Evolutionary conservation across 2,113 vertebrate species (phyloP).

Genomic region (Cottus gobio): DNA sequence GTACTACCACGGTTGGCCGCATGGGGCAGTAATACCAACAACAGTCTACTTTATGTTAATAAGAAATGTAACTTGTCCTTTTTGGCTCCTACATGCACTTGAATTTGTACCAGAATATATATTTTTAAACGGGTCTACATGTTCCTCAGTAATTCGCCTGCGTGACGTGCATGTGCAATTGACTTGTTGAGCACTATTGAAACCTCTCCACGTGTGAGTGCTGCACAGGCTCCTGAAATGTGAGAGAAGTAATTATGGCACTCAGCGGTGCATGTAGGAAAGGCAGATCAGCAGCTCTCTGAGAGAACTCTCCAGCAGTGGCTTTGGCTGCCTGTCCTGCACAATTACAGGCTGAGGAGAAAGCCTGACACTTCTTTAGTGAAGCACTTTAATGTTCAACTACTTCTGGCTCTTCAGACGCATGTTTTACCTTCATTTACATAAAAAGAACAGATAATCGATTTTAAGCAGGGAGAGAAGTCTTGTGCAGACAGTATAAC

Average conservation of each 20-base stretch:
- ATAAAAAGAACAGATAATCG: neutral
- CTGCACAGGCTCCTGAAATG: slow-evolving; percentile 41
- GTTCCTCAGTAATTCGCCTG: neutral
- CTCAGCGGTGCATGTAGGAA: slow-evolving; percentile 57
- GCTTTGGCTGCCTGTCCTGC: slow-evolving; percentile 28
- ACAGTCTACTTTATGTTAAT: neutral
- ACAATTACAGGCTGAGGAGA: slow-evolving; percentile 57
- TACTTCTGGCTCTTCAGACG: neutral
- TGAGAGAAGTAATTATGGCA: slow-evolving; percentile 61
- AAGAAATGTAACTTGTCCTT: neutral
- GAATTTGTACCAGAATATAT: neutral
- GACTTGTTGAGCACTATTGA: slow-evolving; percentile 16
- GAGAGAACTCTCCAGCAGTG: slow-evolving; percentile 35
- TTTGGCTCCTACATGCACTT: neutral
- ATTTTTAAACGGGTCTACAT: neutral
- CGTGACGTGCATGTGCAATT: neutral
- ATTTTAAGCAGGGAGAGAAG: neutral
- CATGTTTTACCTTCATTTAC: slow-evolving; percentile 15
- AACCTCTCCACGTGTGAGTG: slow-evolving; percentile 31
- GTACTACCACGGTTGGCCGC: too few species aligned
- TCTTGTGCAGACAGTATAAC: neutral
- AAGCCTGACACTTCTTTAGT: slow-evolving; percentile 14
- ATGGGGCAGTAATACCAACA: neutral
- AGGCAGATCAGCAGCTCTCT: slow-evolving; percentile 32
- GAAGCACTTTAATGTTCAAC: slow-evolving; percentile 31